Conservation (phyloP, 2,113 vertebrate species). For the Alligator mississippiensis region DNA sequence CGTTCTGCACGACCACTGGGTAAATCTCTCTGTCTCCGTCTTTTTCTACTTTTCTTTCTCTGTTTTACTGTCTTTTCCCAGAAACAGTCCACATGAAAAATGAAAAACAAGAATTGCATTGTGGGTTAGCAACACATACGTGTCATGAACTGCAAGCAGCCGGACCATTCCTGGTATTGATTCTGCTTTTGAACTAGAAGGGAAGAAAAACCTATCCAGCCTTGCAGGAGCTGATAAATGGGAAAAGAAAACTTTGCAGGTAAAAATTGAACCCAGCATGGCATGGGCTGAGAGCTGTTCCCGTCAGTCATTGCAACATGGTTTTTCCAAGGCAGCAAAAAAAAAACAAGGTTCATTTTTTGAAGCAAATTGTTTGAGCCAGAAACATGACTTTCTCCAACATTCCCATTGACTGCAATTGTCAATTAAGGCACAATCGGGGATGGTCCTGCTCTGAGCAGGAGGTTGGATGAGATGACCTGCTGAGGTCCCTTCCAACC, state of each 20-base stretch:
- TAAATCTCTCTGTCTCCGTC: constrained; percentile 58
- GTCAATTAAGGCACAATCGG: not conserved
- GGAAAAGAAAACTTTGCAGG: not conserved
- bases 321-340: not conserved
- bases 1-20: constrained; percentile 42
- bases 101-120: constrained; percentile 37
- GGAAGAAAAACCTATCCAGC: not conserved
- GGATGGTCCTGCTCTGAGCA: too few species aligned
- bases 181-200: constrained; percentile 12
- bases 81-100: constrained; percentile 65
- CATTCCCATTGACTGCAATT: not conserved
- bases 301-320: not conserved
- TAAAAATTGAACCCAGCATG: constrained; percentile 14
- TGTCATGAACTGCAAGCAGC: constrained; percentile 62
- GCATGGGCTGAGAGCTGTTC: not conserved
- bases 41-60: constrained; percentile 34
- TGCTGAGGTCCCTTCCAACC: too few species aligned
- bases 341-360: not conserved
- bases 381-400: not conserved
- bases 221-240: constrained; percentile 31
- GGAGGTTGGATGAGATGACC: too few species aligned
- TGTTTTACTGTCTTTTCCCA: not conserved
- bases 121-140: constrained; percentile 37
- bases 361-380: not conserved
- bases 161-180: constrained; percentile 57